phyloP scores from a whole-genome alignment of 2,113 vertebrate species.

The Hepsetus odoe region DNA sequence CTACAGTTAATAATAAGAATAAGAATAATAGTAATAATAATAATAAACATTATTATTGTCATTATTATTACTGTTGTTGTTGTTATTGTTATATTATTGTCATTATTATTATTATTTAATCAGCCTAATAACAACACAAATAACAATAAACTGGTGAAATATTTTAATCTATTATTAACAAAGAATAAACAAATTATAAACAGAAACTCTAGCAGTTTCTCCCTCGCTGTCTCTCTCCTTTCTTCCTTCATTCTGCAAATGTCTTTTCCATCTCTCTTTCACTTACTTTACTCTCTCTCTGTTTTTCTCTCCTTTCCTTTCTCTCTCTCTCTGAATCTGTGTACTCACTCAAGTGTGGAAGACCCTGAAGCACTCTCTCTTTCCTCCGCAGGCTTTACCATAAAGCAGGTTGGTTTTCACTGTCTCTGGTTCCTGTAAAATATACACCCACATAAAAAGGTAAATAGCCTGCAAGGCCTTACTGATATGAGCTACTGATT shows the following conservation, averaged over 20 bases:
- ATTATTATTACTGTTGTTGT: too few species aligned
- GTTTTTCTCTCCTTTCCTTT: not conserved
- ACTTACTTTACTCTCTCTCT: not conserved
- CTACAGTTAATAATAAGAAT: not conserved
- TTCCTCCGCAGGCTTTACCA: conserved; percentile 3
- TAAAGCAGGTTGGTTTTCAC: conserved; percentile 50
- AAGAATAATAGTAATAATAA: not conserved
- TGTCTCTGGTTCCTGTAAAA: conserved; percentile 69
- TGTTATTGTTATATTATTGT: too few species aligned
- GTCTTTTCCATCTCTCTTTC: not conserved
- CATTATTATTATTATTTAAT: too few species aligned
- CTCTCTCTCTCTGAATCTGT: not conserved
- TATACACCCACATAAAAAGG: conserved; percentile 77
- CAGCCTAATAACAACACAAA: too few species aligned
- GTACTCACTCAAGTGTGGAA: not conserved
- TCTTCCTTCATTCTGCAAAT: too few species aligned
- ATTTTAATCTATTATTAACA: too few species aligned
- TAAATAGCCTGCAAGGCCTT: conserved; percentile 72
- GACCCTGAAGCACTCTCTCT: conserved; percentile 21
- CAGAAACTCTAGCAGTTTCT: too few species aligned
- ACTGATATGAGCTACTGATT: conserved; percentile 74
- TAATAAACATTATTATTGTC: not conserved
- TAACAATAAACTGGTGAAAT: too few species aligned
- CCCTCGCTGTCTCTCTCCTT: too few species aligned
- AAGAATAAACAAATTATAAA: too few species aligned